Evolutionary conservation across 2,113 vertebrate genomes (phyloP).

Genomic region (Protobothrops mucrosquamatus): DNA sequence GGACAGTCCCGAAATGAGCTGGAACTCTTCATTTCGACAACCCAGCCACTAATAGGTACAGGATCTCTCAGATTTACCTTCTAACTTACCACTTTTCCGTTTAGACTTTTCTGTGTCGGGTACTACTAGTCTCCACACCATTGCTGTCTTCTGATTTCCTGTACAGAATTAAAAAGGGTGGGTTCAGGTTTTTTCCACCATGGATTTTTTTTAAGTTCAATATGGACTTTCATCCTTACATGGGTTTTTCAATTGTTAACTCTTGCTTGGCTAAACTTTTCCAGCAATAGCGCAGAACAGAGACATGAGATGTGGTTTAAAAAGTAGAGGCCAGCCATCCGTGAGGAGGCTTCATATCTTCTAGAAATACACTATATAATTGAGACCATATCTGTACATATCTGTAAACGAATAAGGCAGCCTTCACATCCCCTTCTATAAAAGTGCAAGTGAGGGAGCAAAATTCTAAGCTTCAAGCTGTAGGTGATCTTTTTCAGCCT

Average conservation of each 20-base stretch:
- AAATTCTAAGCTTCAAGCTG: not conserved
- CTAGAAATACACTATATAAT: not conserved
- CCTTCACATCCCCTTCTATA: not conserved
- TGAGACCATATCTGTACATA: not conserved
- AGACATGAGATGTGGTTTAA: not conserved
- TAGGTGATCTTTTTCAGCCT: not conserved
- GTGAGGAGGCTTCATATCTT: not conserved
- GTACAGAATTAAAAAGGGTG: slow-evolving; percentile 4
- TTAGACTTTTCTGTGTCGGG: slow-evolving; percentile 61
- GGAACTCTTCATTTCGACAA: not conserved
- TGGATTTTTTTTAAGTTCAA: not conserved
- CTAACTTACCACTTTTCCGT: not conserved
- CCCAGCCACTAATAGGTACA: too few relatives aligned
- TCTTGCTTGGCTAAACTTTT: too few relatives aligned
- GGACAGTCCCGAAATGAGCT: not conserved
- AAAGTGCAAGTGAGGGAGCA: not conserved
- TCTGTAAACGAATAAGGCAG: not conserved
- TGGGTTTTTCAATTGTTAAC: too few relatives aligned
- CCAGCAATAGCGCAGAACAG: not conserved
- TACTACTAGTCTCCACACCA: slow-evolving; percentile 40
- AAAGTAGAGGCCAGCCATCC: not conserved
- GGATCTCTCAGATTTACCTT: not conserved
- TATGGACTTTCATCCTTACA: not conserved
- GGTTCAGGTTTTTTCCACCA: not conserved
- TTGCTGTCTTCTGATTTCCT: slow-evolving; percentile 69